These are phyloP conservation scores for Caretta caretta DNA, from an alignment of 2,113 vertebrate species.

Conservation along the genomic window DNA sequence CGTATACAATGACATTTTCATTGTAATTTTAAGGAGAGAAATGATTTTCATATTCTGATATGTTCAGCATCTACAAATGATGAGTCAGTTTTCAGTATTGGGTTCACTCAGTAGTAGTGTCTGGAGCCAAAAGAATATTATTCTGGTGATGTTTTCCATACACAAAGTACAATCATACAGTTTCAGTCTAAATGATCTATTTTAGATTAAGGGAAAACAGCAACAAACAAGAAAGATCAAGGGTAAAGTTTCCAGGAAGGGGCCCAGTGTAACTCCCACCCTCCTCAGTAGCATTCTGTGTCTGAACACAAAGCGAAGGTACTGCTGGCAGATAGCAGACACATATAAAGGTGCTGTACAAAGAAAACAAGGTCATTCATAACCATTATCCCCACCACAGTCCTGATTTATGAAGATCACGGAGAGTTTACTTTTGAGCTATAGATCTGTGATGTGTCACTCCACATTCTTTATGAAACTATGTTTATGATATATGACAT, in stretches of 20 bases:
- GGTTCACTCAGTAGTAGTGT: conserved; percentile 3
- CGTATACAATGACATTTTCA: conserved; percentile 41
- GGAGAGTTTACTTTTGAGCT: background rate
- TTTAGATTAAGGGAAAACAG: conserved; percentile 50
- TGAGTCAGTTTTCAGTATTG: conserved; percentile 16
- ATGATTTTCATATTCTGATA: conserved; percentile 22
- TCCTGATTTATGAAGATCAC: conserved; percentile 4
- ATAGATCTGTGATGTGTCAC: background rate
- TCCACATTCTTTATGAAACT: no score
- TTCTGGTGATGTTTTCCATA: background rate
- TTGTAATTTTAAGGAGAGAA: conserved; percentile 15
- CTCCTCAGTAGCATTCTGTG: background rate
- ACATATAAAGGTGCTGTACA: conserved; percentile 27
- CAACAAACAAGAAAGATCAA: conserved; percentile 14
- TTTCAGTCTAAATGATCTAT: conserved; percentile 40
- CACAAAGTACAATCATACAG: conserved; percentile 40
- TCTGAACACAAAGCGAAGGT: conserved; percentile 40
- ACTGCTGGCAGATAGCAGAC: conserved; percentile 15
- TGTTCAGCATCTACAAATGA: conserved; percentile 14
- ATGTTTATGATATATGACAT: no score
- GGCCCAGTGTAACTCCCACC: conserved; percentile 5
- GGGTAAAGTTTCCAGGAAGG: conserved; percentile 39
- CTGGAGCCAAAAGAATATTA: conserved; percentile 4
- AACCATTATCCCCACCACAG: conserved; percentile 19
- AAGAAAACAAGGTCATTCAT: background rate